Conservation (phyloP, 64 coral and sea anemone genomes). For the Anthopleura sola region DNA sequence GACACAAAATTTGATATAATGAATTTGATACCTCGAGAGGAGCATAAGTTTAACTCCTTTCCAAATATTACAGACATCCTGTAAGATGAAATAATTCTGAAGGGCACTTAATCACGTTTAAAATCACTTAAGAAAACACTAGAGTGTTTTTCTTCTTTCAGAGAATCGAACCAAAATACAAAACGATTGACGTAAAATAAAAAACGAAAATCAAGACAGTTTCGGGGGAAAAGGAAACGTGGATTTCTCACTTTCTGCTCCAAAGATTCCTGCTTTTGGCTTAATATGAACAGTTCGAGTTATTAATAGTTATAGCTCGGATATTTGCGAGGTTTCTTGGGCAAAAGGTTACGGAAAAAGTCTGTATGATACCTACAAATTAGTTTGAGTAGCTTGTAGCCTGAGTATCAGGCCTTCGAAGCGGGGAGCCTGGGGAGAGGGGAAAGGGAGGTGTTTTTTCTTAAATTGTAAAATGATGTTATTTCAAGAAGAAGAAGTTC, state of each 20-base stretch:
- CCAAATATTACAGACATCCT: background rate
- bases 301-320: background rate
- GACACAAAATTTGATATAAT: background rate
- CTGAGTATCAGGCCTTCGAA: too few species aligned
- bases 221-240: background rate
- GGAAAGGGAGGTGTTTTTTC: too few species aligned
- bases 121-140: background rate
- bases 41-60: background rate
- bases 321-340: background rate
- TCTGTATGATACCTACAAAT: background rate
- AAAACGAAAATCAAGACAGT: background rate
- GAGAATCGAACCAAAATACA: background rate
- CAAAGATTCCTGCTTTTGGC: background rate
- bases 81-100: background rate
- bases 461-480: too few species aligned
- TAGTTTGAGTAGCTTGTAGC: background rate
- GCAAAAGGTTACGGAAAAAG: background rate
- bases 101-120: background rate
- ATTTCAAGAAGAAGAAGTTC: too few species aligned
- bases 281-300: background rate
- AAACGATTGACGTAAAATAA: background rate
- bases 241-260: background rate
- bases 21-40: background rate
- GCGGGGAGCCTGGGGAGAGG: too few species aligned
- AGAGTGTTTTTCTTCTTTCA: background rate